These are phyloP conservation scores for Drosophila pandora DNA, from an alignment of 1,140 invertebrate genomes.

Conservation along the genomic window DNA sequence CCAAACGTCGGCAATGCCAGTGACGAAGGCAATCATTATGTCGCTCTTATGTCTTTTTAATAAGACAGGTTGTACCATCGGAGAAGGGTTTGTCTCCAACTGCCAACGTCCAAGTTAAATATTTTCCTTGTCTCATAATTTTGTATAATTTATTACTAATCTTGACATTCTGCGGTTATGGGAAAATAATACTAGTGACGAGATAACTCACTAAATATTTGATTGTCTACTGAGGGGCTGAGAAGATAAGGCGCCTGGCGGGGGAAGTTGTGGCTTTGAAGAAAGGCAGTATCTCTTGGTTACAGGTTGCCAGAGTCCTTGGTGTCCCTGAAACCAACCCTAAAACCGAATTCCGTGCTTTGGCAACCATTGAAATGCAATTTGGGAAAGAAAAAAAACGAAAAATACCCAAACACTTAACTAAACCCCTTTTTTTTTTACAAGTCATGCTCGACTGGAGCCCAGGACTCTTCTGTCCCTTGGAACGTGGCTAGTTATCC, in stretches of 20 bases:
- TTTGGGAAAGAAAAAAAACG: conserved; percentile 29
- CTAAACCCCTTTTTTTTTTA: not conserved
- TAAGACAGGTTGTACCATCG: conserved; percentile 58
- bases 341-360: conserved; percentile 23
- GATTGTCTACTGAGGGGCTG: not conserved
- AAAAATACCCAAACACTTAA: conserved; percentile 49
- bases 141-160: conserved; percentile 25
- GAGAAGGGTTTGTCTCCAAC: not conserved
- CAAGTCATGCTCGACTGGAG: conserved; percentile 48
- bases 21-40: conserved; percentile 33
- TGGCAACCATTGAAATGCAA: conserved; percentile 55
- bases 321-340: conserved; percentile 31
- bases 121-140: conserved; percentile 7
- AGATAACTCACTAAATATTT: not conserved
- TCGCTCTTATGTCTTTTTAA: conserved; percentile 76
- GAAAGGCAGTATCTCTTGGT: not conserved
- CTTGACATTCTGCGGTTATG: conserved; percentile 9
- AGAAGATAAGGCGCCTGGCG: not conserved
- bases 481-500: too few species aligned
- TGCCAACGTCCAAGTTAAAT: conserved; percentile 23
- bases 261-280: not conserved
- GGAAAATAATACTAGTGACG: conserved; percentile 2
- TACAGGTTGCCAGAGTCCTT: not conserved
- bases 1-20: conserved; percentile 17
- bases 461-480: conserved; percentile 9